Conservation (phyloP, 2,888 invertebrate genomes). For the Amphipoea oculea region DNA sequence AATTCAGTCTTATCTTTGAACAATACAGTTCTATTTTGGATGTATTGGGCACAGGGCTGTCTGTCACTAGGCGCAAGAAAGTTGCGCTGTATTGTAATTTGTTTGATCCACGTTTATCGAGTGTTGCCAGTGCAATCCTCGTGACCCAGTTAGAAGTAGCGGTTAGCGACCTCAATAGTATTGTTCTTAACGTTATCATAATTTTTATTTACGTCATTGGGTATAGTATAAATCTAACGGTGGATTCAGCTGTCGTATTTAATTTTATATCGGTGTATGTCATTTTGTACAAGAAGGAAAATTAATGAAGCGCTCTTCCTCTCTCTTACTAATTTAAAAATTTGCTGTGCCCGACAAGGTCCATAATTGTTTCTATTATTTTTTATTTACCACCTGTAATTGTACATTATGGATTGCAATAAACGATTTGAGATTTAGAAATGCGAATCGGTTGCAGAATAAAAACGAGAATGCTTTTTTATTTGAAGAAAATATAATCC, state of each 20-base stretch:
- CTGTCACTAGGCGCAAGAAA: conserved; percentile 29
- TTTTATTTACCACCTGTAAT: too few species aligned
- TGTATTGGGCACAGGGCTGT: conserved; percentile 26
- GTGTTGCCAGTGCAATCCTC: conserved; percentile 39
- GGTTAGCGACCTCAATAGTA: conserved; percentile 48
- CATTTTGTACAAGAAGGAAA: too few species aligned
- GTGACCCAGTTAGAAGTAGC: conserved; percentile 46
- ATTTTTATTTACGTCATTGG: conserved; percentile 20
- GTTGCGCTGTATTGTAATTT: conserved; percentile 34
- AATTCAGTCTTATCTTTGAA: conserved; percentile 33
- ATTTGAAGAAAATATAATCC: neutral
- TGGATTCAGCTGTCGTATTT: conserved; percentile 1
- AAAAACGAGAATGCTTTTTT: conserved; percentile 14
- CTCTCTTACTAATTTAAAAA: too few species aligned
- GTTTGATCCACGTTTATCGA: conserved; percentile 39
- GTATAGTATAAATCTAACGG: conserved; percentile 13
- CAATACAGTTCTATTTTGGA: conserved; percentile 14
- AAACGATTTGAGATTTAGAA: too few species aligned
- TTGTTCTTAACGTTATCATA: conserved; percentile 33
- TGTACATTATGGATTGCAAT: too few species aligned
- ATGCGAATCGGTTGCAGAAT: neutral
- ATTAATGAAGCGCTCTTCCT: too few species aligned
- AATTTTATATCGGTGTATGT: conserved; percentile 5
- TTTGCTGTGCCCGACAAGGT: too few species aligned
- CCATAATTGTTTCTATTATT: too few species aligned